Evolutionary conservation across 2,797 vertebrate genomes (phyloP), one percentile per base, ranked within the genome.

Genomic region (Sebastes hopkinsi): DNA sequence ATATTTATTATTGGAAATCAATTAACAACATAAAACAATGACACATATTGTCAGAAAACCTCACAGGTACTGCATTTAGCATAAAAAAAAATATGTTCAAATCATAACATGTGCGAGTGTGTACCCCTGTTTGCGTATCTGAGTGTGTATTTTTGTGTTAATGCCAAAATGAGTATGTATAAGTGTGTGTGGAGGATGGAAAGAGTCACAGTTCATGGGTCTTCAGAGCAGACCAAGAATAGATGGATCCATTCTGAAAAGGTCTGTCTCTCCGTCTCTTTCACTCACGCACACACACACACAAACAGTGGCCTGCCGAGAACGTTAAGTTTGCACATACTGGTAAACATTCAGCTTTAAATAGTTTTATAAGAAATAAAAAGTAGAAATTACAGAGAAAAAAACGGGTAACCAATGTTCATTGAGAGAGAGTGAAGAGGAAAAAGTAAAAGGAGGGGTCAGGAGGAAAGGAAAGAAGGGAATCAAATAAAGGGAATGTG

Each of bases 401-500:
- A 16, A 68, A 62, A 52, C 2, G 5, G 61, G 30, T 22, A 30
- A 65, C 20, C 20, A 32, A 56, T 55, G 29, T 64, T 80, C 64
- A 34, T 64, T 23, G 1, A 25, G 34, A 62, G 13, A 56, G 25
- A 36, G 9, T 38, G 20, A 66, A 36, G 64, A 77, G 65, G 50
- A 55, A 64, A 73, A 80, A 32, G 3, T n/a, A 46, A 67, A 80
- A 42, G 59, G 29, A 20, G 22, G 6, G 30, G 71, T 67, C 64
- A 67, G 42, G 30, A 75, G 22, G 55, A 79, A 66, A 82, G 30
- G 29, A 68, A 80, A 66, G 23, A 58, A 23, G 60, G 42, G 32
- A 73, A 38, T 68, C 30, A 75, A 79, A 80, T 59, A 74, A 80
- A 79, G n/a, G 22, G 27, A 61, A 67, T 38, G 27, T 50, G 65